phyloP scores from a whole-genome alignment of 2,888 invertebrate genomes.

The Busseola fusca region DNA sequence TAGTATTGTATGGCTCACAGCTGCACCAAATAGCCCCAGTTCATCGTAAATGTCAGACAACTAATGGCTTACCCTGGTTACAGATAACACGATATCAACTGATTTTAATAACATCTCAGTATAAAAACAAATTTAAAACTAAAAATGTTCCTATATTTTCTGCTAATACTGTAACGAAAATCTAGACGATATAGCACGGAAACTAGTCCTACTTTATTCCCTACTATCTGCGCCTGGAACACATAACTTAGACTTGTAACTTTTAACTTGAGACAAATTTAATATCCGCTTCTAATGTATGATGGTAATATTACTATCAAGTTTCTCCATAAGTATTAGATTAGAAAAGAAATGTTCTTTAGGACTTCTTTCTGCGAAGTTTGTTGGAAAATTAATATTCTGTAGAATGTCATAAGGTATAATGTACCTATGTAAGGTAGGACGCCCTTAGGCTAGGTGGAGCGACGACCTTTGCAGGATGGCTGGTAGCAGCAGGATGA shows the following conservation, averaged over 20 bases:
- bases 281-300: slow-evolving; percentile 40
- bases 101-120: not conserved
- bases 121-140: not conserved
- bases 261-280: slow-evolving; percentile 55
- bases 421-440: no score
- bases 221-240: slow-evolving; percentile 36
- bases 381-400: slow-evolving; percentile 16
- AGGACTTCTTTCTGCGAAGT: not conserved
- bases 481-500: no score
- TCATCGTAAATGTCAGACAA: no score
- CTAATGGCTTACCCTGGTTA: not conserved
- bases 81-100: not conserved
- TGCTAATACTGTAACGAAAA: slow-evolving; percentile 30
- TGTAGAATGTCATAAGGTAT: not conserved
- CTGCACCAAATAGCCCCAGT: no score
- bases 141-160: not conserved
- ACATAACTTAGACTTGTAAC: slow-evolving; percentile 52
- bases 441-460: no score
- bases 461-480: no score
- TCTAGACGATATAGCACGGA: slow-evolving; percentile 8
- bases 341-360: slow-evolving; percentile 39
- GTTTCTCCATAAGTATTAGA: slow-evolving; percentile 38
- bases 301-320: slow-evolving; percentile 41
- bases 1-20: no score
- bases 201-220: slow-evolving; percentile 33